Base-by-base conservation (phyloP, 2,888 invertebrate species). In the Drosophila hamatofila region DNA sequence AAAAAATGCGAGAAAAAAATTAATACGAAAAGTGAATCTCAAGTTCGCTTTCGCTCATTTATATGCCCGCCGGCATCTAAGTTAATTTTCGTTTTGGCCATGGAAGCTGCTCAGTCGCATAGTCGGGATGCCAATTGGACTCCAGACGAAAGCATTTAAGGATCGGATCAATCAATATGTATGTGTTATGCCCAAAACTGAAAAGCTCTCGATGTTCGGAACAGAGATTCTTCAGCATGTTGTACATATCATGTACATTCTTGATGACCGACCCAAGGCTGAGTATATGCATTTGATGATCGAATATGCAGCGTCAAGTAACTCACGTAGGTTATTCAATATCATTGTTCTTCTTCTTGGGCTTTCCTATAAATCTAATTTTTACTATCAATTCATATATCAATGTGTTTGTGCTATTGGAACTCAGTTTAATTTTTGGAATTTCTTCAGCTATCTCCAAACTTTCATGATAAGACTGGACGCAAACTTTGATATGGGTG, bases 1-100 rank as follows among this genome's bases (percentile, higher is more conserved):
- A 35, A 33, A 21, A 51, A 35, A 23, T 2, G 9, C 14, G 14
- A 16, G 9, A 21, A 30, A 11, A 49, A 18, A 3, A 33, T 14
- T 12, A 4, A 23, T n/a, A 52, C 25, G 39, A 54, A 54, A 54
- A 39, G 54, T 23, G 58, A 59, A 59, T 65, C 64, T 54, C 59
- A 66, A 64, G 62, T 77, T 69, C 27, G 48, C 51, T 56, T 58
- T 55, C 56, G 58, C 80, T 82, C 75, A 78, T 80, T 82, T 68
- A 67, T 84, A 81, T 84, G 78, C 75, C 58, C 44, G 58, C 57
- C 63, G 51, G 49, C 37, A 33, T 16, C 35, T 35, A 16, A 23
- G 37, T 37, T 35, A n/a, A 52, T 52, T 35, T 37, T 23, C 16
- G 33, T 9, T n/a, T 35, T 35, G 33, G 51, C 51, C 30, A 33